Evolutionary conservation across 2,797 vertebrate genomes (phyloP).

Genomic region (Lithobates sylvaticus): DNA sequence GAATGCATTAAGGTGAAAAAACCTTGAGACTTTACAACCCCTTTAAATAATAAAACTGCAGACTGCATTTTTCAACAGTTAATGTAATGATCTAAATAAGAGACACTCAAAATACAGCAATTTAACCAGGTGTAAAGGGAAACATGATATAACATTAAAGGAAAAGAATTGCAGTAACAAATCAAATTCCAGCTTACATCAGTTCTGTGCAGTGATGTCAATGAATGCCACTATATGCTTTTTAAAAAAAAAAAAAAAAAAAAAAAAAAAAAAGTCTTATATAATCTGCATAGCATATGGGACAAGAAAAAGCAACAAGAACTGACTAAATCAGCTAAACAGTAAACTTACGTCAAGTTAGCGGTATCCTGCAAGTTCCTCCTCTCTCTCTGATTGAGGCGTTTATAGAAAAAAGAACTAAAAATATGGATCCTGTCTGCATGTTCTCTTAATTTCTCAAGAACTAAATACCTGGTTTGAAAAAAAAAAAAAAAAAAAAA

Average conservation of each 20-base stretch:
- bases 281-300: too few species aligned
- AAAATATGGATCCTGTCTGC: slow-evolving; percentile 94
- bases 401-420: slow-evolving; percentile 98
- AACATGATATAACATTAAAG: neutral
- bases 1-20: too few species aligned
- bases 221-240: too few species aligned
- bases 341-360: slow-evolving; percentile 88
- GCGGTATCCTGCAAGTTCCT: slow-evolving; percentile 84
- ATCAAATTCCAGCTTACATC: too few species aligned
- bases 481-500: slow-evolving; percentile 38
- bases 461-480: slow-evolving; percentile 88
- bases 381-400: slow-evolving; percentile 95
- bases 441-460: slow-evolving; percentile 93
- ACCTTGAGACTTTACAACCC: too few species aligned
- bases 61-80: too few species aligned
- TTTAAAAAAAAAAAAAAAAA: too few species aligned
- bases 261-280: too few species aligned
- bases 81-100: too few species aligned
- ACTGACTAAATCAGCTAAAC: neutral
- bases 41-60: too few species aligned
- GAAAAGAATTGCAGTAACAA: neutral
- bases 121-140: neutral
- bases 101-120: neutral
- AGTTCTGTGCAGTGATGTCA: too few species aligned
- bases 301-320: neutral